Evolutionary conservation across 2,113 vertebrate genomes (phyloP), one percentile per base, ranked within the genome.

Genomic region (Isichthys henryi): DNA sequence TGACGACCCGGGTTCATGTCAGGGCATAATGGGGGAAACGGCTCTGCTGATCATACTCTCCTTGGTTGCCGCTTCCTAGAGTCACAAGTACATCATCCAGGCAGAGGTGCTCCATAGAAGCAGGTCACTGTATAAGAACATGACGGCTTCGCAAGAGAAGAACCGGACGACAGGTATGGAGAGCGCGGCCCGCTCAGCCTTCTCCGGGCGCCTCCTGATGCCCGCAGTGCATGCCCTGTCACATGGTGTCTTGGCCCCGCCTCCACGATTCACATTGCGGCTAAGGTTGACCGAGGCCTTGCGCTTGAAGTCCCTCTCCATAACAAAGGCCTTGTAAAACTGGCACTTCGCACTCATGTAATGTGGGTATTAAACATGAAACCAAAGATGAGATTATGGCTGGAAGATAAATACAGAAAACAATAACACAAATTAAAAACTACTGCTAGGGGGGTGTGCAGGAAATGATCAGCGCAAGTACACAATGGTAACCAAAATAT

Each of bases 11-110:
- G 58, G 58, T n/a, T 62, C n/a, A 62, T 8, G 58, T 9, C 2
- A 62, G 21, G n/a, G 58, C 8, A 9, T 39, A 11, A 66, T 7
- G 11, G 27, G 27, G 11, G 3, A 15, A 10, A 35, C 11, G n/a
- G 27, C 27, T 21, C 45, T 49, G 50, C 27, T 88, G 5, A 89
- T 88, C 82, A 46, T 43, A 89, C n/a, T 53, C 49, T 82, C 11
- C 91, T 35, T 56, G 49, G 9, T 19, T 35, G 19, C 92, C 19
- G 90, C 5, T 93, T 90, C 91, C 86, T 93, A 99, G 97, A 39
- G 86, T 88, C 95, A 96, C 91, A 97, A 96, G 91, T 98, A 98
- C 62, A 93, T 97, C 88, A 92, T 98, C 92, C 95, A 97, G 93
- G 97, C 96, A 13, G 90, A 96, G 88, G 95, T 99, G 88, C 91